phyloP scores from a whole-genome alignment of 30 jellyfish, hydroid and myxozoan species.

The Chrysaora quinquecirrha region DNA sequence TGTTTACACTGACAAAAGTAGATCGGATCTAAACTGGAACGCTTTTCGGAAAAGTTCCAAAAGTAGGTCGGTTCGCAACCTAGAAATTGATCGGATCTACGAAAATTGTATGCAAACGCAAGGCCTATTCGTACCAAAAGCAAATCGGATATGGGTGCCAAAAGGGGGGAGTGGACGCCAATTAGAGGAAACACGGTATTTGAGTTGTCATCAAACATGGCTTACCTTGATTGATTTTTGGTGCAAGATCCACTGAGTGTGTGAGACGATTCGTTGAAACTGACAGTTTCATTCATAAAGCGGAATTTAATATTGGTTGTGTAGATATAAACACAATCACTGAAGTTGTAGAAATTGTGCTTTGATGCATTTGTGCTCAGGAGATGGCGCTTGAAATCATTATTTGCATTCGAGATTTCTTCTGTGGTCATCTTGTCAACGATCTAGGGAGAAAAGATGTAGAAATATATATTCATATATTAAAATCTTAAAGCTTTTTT shows the following conservation, averaged over 20 bases:
- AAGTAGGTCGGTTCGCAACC: no score
- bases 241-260: conserved; percentile 44
- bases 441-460: conserved; percentile 3
- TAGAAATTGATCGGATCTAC: no score
- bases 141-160: no score
- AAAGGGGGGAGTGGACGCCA: no score
- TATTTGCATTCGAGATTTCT: background rate
- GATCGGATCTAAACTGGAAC: no score
- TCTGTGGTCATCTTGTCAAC: conserved; percentile 44
- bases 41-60: no score
- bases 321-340: conserved; percentile 46
- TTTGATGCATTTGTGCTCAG: conserved; percentile 6
- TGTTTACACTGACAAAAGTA: no score
- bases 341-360: conserved; percentile 33
- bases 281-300: background rate
- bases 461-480: background rate
- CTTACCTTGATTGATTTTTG: conserved; percentile 41
- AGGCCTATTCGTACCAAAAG: no score
- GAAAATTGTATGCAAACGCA: no score
- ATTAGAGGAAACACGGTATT: no score
- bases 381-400: conserved; percentile 45
- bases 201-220: no score
- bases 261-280: conserved; percentile 6
- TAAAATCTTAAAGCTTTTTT: background rate
- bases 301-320: conserved; percentile 27